A percentile compares a stretch with the other conserved stretches of the same genome.
Conservation (phyloP, 2,888 invertebrate genomes). For the Lepidocyrtoides sp. region DNA sequence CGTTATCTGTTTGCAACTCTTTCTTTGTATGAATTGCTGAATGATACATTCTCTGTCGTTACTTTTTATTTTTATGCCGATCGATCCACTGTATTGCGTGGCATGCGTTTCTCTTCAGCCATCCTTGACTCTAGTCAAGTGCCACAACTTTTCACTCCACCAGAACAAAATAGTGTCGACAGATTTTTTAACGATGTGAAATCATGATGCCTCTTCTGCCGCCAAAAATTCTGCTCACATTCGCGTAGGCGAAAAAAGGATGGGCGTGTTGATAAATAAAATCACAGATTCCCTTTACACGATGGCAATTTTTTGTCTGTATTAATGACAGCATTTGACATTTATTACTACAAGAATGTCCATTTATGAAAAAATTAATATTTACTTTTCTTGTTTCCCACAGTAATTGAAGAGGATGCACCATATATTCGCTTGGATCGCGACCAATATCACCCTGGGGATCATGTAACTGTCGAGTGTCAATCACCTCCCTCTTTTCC, state of each 20-base stretch:
- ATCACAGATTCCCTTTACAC: background rate
- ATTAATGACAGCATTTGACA: slow-evolving; percentile 12
- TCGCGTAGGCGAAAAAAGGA: too few species aligned
- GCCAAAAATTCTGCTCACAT: background rate
- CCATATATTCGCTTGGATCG: slow-evolving; percentile 82
- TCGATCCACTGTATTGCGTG: background rate
- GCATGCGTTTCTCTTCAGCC: background rate
- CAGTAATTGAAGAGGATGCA: slow-evolving; percentile 84
- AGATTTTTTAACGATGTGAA: background rate
- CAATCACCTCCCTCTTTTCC: slow-evolving; percentile 80
- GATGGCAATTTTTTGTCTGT: background rate
- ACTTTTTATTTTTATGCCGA: background rate
- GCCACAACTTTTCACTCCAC: background rate
- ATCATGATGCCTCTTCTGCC: background rate
- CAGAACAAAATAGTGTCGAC: background rate
- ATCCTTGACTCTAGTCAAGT: background rate
- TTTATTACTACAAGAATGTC: background rate
- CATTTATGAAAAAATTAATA: slow-evolving; percentile 56
- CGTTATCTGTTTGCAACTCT: background rate
- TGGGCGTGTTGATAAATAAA: too few species aligned
- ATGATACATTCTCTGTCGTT: background rate
- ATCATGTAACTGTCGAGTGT: slow-evolving; percentile 81
- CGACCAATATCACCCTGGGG: slow-evolving; percentile 84
- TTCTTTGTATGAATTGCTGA: background rate
- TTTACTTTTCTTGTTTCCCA: background rate